Conservation (phyloP, 2,888 invertebrate genomes). For the Hirtodrosophila confusa region DNA sequence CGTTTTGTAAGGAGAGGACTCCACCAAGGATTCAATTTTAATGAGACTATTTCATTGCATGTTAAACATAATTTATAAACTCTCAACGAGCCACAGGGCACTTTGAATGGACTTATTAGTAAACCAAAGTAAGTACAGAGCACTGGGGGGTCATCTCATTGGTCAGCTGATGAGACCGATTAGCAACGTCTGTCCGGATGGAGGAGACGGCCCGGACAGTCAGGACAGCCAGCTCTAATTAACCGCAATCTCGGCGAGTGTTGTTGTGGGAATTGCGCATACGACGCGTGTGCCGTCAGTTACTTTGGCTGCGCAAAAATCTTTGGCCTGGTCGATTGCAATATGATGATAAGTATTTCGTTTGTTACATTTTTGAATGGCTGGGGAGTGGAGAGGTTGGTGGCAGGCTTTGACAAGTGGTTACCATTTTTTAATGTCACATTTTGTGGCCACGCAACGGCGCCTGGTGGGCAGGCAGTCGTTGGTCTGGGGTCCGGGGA, state of each 20-base stretch:
- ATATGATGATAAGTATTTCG: constrained; percentile 56
- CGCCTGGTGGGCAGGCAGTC: constrained; percentile 3
- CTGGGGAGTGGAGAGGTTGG: not conserved
- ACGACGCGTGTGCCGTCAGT: constrained; percentile 46
- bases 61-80: constrained; percentile 42
- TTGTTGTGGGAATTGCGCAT: constrained; percentile 51
- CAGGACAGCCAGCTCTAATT: constrained; percentile 33
- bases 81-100: constrained; percentile 26
- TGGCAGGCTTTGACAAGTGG: constrained; percentile 66
- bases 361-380: not conserved
- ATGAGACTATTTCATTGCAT: constrained; percentile 44
- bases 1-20: not conserved
- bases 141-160: constrained; percentile 1
- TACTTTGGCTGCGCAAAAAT: constrained; percentile 13
- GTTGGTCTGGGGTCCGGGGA: not conserved
- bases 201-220: not conserved
- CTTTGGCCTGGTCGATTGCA: constrained; percentile 29
- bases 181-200: constrained; percentile 33
- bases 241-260: constrained; percentile 53
- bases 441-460: constrained; percentile 56
- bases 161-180: constrained; percentile 48
- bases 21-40: constrained; percentile 34
- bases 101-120: constrained; percentile 49
- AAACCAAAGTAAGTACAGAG: constrained; percentile 20
- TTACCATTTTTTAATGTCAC: constrained; percentile 77